Evolutionary conservation across 1,140 invertebrate genomes (phyloP).

Genomic region (Bemisia tabaci): DNA sequence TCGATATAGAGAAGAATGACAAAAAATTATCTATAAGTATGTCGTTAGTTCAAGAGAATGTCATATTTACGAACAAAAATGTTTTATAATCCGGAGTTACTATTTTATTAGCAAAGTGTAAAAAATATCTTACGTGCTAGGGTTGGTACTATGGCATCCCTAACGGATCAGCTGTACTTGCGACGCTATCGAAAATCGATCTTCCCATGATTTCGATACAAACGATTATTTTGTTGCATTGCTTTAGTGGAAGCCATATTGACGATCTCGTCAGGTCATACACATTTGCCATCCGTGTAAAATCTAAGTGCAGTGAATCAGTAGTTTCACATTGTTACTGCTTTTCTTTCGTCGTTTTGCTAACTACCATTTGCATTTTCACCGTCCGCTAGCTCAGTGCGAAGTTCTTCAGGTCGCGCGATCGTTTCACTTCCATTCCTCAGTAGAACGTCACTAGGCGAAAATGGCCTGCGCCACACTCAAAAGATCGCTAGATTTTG

Average conservation of each 20-base stretch:
- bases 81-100: too few species aligned
- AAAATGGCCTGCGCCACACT: conserved; percentile 88
- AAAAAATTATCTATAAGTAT: too few species aligned
- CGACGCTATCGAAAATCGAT: neutral
- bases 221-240: neutral
- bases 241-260: neutral
- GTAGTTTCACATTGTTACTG: conserved; percentile 13
- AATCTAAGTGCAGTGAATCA: neutral
- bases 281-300: neutral
- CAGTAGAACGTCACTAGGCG: neutral
- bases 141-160: too few species aligned
- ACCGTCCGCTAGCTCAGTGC: neutral
- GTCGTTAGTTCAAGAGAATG: too few species aligned
- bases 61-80: too few species aligned
- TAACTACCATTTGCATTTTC: neutral
- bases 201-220: neutral
- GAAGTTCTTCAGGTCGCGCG: neutral
- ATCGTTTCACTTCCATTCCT: neutral
- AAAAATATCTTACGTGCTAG: too few species aligned
- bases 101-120: too few species aligned
- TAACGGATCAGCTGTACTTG: neutral
- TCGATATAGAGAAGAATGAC: too few species aligned
- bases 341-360: neutral
- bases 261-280: neutral
- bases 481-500: conserved; percentile 85